Percentiles rank a stretch among this genome's conserved stretches.
Conservation (phyloP, 2,797 vertebrate species). For the Gymnothorax javanicus region DNA sequence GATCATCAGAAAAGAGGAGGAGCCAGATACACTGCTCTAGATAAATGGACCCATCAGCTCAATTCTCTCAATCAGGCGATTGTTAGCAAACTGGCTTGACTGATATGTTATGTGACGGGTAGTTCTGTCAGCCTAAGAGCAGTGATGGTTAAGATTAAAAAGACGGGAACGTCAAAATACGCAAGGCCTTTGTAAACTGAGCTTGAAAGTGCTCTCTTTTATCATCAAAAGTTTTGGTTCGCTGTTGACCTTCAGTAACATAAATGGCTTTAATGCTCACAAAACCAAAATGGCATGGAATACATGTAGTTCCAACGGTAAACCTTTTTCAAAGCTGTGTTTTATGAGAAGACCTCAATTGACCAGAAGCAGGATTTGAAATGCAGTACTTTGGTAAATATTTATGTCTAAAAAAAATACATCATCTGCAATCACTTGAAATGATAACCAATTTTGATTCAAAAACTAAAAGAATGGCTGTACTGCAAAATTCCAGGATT, state of each 20-base stretch:
- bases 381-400: conserved; percentile 79
- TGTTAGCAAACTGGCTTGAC: conserved; percentile 97
- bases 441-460: conserved; percentile 78
- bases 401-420: conserved; percentile 77
- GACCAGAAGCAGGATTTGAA: conserved; percentile 78
- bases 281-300: conserved; percentile 82
- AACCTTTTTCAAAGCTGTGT: conserved; percentile 75
- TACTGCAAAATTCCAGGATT: conserved; percentile 80
- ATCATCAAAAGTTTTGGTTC: conserved; percentile 86
- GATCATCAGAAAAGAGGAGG: conserved; percentile 99
- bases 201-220: conserved; percentile 81
- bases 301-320: conserved; percentile 80
- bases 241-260: conserved; percentile 83
- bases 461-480: conserved; percentile 81
- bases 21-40: conserved; percentile 96
- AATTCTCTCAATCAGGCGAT: conserved; percentile 98
- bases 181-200: conserved; percentile 78
- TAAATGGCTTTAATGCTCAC: conserved; percentile 85
- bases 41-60: conserved; percentile 99
- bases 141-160: conserved; percentile 76
- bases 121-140: conserved; percentile 71
- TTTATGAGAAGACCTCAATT: conserved; percentile 74
- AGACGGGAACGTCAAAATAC: conserved; percentile 82
- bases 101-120: conserved; percentile 74
- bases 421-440: conserved; percentile 86